phyloP scores from a whole-genome alignment of 2,888 invertebrate species.

The Caenorhabditis doughertyi region DNA sequence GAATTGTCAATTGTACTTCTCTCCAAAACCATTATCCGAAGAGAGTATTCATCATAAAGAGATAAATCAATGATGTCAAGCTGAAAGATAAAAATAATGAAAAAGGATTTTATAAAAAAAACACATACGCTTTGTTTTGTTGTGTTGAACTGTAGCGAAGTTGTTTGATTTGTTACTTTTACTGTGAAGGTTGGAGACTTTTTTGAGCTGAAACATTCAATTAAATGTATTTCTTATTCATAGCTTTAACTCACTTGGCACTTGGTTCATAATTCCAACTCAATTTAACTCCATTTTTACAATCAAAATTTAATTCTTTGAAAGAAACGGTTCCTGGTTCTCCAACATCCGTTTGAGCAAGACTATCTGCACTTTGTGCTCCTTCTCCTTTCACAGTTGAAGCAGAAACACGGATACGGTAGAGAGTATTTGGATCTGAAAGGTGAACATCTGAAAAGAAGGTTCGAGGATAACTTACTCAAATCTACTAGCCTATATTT shows the following conservation, averaged over 20 bases:
- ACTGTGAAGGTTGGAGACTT: constrained; percentile 60
- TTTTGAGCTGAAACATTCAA: constrained; percentile 50
- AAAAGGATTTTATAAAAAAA: background rate
- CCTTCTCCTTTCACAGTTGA: constrained; percentile 80
- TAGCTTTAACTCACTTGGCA: constrained; percentile 24
- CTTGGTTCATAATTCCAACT: constrained; percentile 59
- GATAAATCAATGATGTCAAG: constrained; percentile 66
- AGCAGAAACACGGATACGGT: constrained; percentile 76
- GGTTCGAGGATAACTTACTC: constrained; percentile 35
- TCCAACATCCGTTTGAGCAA: constrained; percentile 72
- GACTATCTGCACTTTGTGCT: constrained; percentile 72
- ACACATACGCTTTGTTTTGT: constrained; percentile 37
- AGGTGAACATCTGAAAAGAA: background rate
- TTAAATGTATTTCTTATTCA: background rate
- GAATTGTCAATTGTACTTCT: constrained; percentile 65
- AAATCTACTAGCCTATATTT: constrained; percentile 63
- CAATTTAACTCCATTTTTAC: constrained; percentile 62
- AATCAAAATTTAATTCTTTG: constrained; percentile 65
- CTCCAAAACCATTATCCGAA: constrained; percentile 66
- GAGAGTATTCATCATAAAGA: constrained; percentile 69
- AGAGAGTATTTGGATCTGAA: constrained; percentile 75
- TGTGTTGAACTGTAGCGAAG: constrained; percentile 60
- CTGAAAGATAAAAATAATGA: constrained; percentile 47
- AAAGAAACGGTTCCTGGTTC: constrained; percentile 65
- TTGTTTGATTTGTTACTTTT: constrained; percentile 53